Base-by-base conservation (phyloP, 2,888 invertebrate species). In the Xestobium rufovillosum region DNA sequence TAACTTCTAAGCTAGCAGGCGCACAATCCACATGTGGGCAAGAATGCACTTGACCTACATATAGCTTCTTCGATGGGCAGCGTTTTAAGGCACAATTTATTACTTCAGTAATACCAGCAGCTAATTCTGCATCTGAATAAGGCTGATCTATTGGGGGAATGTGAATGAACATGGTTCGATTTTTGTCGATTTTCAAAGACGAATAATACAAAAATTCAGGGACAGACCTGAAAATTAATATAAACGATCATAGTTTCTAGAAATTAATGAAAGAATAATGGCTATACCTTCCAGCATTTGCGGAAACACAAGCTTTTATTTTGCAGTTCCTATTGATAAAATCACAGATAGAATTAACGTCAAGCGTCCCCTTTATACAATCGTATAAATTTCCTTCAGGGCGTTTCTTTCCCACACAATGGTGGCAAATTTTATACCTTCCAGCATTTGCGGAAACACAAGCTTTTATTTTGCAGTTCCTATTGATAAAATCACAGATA, bases 171-270 rank as follows among this genome's bases (percentile, higher is more conserved):
- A 87, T 64, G 2, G 78, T 72, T 36, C 75, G 68, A 1, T 61
- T 57, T 36, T 66, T 66, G 65, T 82, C 71, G 13, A 78, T 70
- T 47, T 72, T 72, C 23, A 89, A 68, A 1, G 88, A 89, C 14
- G 77, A 75, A 67, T 80, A 88, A 67, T 79, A 89, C 34, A 76
- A 82, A 63, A 81, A 90, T 63, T 88, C 89, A 60, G 89, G 90
- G 2, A 89, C 66, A 60, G 79, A 90, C 61, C 84, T 78, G 61
- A 11, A 58, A 43, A 26, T 44, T 39, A 12, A 61, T n/a, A 16
- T 10, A 23, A 23, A 19, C 9, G 12, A 14, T 27, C 12, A 16
- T 25, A 38, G 17, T 35, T 38, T 32, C 15, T 10, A 16, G 31
- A 9, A 16, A 39, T 23, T 38, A 42, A 33, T 27, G 15, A 29